Base-by-base conservation (phyloP, 2,888 invertebrate species). In the Hypena proboscidalis region DNA sequence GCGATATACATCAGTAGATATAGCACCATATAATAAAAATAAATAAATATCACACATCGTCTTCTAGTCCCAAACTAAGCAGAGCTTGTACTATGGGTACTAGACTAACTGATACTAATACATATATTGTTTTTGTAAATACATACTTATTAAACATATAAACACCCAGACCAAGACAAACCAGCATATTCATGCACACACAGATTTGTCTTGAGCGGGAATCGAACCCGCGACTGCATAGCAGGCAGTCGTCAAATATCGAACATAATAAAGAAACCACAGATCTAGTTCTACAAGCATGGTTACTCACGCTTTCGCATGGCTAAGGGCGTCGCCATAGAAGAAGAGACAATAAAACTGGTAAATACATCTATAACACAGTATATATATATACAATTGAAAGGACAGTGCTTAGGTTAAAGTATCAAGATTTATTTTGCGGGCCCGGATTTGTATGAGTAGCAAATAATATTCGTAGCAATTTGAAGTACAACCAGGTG, bases 261-360 rank as follows among this genome's bases (percentile, higher is more conserved):
- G n/a, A n/a, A n/a, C n/a, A n/a, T n/a, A n/a, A n/a, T n/a, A n/a
- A n/a, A n/a, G n/a, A n/a, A n/a, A n/a, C n/a, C n/a, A n/a, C n/a
- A n/a, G n/a, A n/a, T n/a, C 81, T 77, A 58, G 47, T 48, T 80
- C 85, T 88, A 90, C 4, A 88, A 89, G 90, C 89, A 79, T 72
- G 73, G 74, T 83, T 90, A 90, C 90, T 90, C 85, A 90, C 90
- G 87, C 90, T 90, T 90, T 87, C 90, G 87, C 89, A 90, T 88
- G 73, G 89, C 90, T 90, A 90, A 79, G 82, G 84, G 85, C 81
- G 88, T 85, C 77, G 85, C 85, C 88, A 85, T 79, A 88, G 88
- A 86, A 82, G 87, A 85, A 85, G 86, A 89, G 81, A 89, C 70
- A 83, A 83, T 71, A 77, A 83, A 65, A 70, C 62, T 65, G 84